phyloP scores from a whole-genome alignment of 2,888 invertebrate species.

The Cordilura impudica region DNA sequence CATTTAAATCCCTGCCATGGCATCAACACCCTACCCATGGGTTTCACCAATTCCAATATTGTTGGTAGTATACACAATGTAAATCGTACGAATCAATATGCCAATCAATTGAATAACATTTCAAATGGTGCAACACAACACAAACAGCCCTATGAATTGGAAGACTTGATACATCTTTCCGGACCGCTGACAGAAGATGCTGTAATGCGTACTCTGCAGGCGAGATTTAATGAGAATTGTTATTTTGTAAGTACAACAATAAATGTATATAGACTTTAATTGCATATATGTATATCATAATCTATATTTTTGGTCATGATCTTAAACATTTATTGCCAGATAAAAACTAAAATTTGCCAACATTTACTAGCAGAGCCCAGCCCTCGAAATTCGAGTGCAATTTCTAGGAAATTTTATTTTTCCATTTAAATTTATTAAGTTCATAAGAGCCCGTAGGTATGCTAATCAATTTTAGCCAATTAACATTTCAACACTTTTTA shows the following conservation, averaged over 20 bases:
- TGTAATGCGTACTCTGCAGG: conserved; percentile 92
- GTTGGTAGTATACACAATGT: conserved; percentile 50
- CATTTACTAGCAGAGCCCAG: no score
- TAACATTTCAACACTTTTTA: no score
- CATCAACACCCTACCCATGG: conserved; percentile 71
- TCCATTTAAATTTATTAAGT: no score
- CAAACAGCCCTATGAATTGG: conserved; percentile 80
- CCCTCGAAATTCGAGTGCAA: no score
- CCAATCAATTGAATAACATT: conserved; percentile 47
- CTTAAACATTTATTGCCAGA: conserved; percentile 51
- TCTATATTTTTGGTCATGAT: conserved; percentile 47
- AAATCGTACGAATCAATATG: conserved; percentile 56
- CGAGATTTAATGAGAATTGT: conserved; percentile 90
- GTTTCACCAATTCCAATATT: conserved; percentile 64
- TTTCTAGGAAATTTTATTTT: no score
- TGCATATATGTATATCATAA: not conserved
- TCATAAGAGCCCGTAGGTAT: no score
- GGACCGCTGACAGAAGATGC: conserved; percentile 97
- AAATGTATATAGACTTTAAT: no score
- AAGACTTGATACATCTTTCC: conserved; percentile 94
- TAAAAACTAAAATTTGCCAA: no score
- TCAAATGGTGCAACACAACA: conserved; percentile 41
- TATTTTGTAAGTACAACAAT: conserved; percentile 87
- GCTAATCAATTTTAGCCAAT: no score
- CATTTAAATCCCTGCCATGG: conserved; percentile 74